These are phyloP conservation scores for Rousettus leschenaultii DNA, from an alignment of 2,113 vertebrate genomes.

Conservation along the genomic window DNA sequence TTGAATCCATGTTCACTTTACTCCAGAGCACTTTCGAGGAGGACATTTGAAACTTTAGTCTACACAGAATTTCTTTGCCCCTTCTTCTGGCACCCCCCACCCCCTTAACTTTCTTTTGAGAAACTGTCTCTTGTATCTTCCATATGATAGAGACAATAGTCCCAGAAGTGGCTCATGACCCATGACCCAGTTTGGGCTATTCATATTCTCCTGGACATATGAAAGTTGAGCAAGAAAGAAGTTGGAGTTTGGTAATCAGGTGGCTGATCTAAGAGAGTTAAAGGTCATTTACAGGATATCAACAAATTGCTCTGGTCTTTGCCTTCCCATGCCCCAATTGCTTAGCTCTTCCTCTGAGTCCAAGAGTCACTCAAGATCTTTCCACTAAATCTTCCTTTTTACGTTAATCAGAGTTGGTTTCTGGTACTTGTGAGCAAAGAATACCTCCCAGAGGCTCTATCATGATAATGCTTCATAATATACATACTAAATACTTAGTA, in stretches of 20 bases:
- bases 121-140: not conserved
- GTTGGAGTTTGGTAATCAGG: accelerated
- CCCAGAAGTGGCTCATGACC: not conserved
- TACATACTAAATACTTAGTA: no score
- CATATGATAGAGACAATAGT: accelerated
- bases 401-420: not conserved
- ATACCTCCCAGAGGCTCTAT: not conserved
- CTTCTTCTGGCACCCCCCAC: not conserved
- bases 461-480: not conserved
- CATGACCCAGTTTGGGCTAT: no score
- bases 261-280: not conserved
- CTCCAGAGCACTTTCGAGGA: not conserved
- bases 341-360: not conserved
- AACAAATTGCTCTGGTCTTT: not conserved
- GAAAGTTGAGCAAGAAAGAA: not conserved
- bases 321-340: not conserved
- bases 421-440: not conserved
- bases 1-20: not conserved
- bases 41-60: not conserved
- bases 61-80: not conserved
- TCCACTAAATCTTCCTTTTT: not conserved
- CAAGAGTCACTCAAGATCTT: not conserved
- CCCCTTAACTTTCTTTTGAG: not conserved
- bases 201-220: not conserved
- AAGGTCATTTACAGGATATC: not conserved